Evolutionary conservation across 1,140 invertebrate species (phyloP), one percentile per base, ranked within the genome.

Genomic region (Cecropterus lyciades): DNA sequence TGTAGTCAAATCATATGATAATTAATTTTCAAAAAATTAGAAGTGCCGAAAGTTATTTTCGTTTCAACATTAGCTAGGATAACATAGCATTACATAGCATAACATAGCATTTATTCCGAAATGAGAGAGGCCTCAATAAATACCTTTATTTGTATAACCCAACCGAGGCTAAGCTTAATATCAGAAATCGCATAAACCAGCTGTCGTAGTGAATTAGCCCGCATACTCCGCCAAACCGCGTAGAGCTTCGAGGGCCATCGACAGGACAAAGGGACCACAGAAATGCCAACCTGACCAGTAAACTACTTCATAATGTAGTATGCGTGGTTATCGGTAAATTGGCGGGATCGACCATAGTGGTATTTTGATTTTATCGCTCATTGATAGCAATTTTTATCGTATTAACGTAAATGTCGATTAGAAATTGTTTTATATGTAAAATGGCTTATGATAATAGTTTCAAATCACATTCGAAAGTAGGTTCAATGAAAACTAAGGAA

Each of bases 211-310:
- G 24, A 59, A 45, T 49, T 37, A 60, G 45, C 27, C 57, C 45
- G 57, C 57, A 60, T 60, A 60, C 14, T 60, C 45, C 45, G 15
- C 14, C 14, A 16, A 60, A 60, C 56, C 43, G 24, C 56, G 43
- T 7, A 16, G 55, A 45, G 55, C 24, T 59, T 60, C 15, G 16
- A 60, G 57, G 45, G 57, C 43, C 45, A 48, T 60, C 30, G 57
- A 60, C 46, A 48, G 57, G 45, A 60, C 30, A 60, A 60, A 60
- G 30, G 57, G 45, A 60, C 57, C 57, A 48, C 57, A 60, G 57
- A 60, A 60, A 60, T 49, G 24, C 40, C 45, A 60, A 49, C 43
- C 2, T 59, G 56, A 59, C 43, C 56, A 48, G 24, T 13, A 10
- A 48, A 14, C 30, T 11, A 27, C 27, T 51, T 27, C 33, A 30